These are phyloP conservation scores for Eumacrocentrus americanus DNA, from an alignment of 2,888 invertebrate species.

Conservation along the genomic window DNA sequence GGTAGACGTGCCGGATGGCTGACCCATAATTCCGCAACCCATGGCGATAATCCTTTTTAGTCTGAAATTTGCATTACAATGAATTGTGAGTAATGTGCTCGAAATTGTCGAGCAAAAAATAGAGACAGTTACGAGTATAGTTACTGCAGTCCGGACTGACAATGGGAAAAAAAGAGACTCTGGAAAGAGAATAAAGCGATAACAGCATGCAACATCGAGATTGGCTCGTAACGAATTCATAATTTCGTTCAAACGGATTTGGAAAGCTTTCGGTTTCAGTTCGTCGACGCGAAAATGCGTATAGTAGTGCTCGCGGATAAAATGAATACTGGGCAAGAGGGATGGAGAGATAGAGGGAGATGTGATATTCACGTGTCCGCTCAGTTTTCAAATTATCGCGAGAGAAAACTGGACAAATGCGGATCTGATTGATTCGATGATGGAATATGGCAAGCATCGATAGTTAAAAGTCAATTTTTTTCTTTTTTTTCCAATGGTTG, in stretches of 20 bases:
- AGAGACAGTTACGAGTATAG: too few species aligned
- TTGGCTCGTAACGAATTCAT: too few species aligned
- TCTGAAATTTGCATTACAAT: constrained; percentile 23
- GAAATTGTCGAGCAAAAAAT: too few species aligned
- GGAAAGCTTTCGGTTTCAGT: too few species aligned
- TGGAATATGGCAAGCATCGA: constrained; percentile 6
- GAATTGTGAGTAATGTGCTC: constrained; percentile 8
- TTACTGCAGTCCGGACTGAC: too few species aligned
- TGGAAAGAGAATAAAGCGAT: too few species aligned
- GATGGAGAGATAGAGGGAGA: constrained; percentile 1
- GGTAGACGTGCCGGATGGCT: constrained; percentile 9
- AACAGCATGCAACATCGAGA: too few species aligned
- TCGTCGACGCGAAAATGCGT: too few species aligned
- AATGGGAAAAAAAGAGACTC: too few species aligned
- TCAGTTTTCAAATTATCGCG: constrained; percentile 22
- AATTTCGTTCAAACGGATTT: too few species aligned
- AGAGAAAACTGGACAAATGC: constrained; percentile 31
- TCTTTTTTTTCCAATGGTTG: constrained; percentile 20
- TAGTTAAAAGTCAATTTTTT: constrained; percentile 9
- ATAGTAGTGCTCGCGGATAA: too few species aligned
- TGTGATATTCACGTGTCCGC: constrained; percentile 19
- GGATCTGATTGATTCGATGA: constrained; percentile 28
- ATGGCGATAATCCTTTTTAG: constrained; percentile 19
- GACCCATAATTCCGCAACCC: constrained; percentile 6
- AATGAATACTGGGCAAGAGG: too few species aligned